Percentiles rank a stretch among this genome's conserved stretches.
These are phyloP conservation scores for Nansenia antarctica DNA, from an alignment of 2,113 vertebrate species.

Conservation along the genomic window DNA sequence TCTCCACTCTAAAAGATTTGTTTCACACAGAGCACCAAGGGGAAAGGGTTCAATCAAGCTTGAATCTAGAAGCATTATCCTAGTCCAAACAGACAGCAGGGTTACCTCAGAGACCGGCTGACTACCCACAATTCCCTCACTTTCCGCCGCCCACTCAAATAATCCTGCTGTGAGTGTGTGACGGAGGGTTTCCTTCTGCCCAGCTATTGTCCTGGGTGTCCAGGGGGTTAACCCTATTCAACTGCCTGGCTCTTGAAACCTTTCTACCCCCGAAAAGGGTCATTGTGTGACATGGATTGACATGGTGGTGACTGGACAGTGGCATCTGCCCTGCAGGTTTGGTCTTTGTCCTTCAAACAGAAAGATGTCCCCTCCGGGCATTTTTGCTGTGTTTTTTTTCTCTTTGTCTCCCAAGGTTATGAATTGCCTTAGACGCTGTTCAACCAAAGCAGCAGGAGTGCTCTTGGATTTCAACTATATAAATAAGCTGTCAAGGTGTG, in stretches of 20 bases:
- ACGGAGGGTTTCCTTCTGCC: conserved; percentile 56
- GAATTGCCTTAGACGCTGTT: conserved; percentile 43
- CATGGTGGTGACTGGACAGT: conserved; percentile 39
- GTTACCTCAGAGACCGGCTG: too few species aligned
- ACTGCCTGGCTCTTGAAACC: conserved; percentile 14
- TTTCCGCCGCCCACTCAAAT: conserved; percentile 19
- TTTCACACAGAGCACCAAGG: conserved; percentile 5
- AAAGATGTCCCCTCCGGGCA: conserved; percentile 23
- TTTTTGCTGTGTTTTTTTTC: conserved; percentile 49
- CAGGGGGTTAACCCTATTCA: conserved; percentile 41
- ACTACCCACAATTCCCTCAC: conserved; percentile 42
- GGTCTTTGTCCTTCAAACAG: conserved; percentile 45
- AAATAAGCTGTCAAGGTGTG: conserved; percentile 51
- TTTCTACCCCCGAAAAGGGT: conserved; percentile 43
- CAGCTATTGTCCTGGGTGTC: conserved; percentile 35
- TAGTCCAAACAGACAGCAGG: too few species aligned
- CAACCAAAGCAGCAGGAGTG: conserved; percentile 32
- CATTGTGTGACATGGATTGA: conserved; percentile 53
- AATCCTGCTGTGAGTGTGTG: conserved; percentile 24
- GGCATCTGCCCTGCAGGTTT: conserved; percentile 47
- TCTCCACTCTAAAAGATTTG: conserved; percentile 14
- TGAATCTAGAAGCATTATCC: conserved; percentile 44
- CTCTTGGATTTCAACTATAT: conserved; percentile 32
- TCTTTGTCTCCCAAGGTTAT: neutral
- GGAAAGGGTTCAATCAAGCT: conserved; percentile 27